Evolutionary conservation across 2,888 invertebrate genomes (phyloP).

Genomic region (Tenthredo amoena): DNA sequence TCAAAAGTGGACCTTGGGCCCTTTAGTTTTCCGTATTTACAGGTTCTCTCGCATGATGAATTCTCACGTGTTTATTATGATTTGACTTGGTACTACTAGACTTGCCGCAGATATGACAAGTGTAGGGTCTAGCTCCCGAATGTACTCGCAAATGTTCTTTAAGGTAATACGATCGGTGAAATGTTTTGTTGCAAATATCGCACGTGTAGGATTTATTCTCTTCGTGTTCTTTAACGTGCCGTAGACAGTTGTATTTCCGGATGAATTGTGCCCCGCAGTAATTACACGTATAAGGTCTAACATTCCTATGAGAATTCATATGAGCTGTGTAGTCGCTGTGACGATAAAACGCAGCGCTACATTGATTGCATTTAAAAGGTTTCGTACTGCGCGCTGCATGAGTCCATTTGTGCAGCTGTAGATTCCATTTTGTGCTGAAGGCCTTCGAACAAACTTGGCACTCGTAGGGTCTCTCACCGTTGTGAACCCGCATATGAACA

Average conservation of each 20-base stretch:
- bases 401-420: conserved; percentile 93
- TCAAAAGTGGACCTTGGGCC: conserved; percentile 57
- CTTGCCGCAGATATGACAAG: conserved; percentile 94
- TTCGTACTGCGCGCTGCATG: conserved; percentile 91
- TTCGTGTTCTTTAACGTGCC: conserved; percentile 92
- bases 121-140: conserved; percentile 89
- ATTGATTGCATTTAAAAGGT: conserved; percentile 91
- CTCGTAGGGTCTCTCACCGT: conserved; percentile 86
- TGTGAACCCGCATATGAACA: conserved; percentile 89
- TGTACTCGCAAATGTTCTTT: conserved; percentile 93
- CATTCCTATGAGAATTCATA: conserved; percentile 91
- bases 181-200: conserved; percentile 89
- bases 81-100: conserved; percentile 94
- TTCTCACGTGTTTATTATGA: conserved; percentile 93
- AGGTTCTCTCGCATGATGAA: conserved; percentile 93
- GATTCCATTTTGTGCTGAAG: conserved; percentile 94
- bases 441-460: conserved; percentile 92
- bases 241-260: conserved; percentile 91
- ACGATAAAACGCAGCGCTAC: conserved; percentile 91
- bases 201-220: conserved; percentile 89
- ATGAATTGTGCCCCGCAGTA: conserved; percentile 94
- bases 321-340: conserved; percentile 90
- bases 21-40: conserved; percentile 89
- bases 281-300: conserved; percentile 93
- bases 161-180: conserved; percentile 92